A percentile compares a stretch with the other conserved stretches of the same genome.
These are phyloP conservation scores for Sminthurinus aureus DNA, from an alignment of 2,888 invertebrate genomes.

Conservation along the genomic window DNA sequence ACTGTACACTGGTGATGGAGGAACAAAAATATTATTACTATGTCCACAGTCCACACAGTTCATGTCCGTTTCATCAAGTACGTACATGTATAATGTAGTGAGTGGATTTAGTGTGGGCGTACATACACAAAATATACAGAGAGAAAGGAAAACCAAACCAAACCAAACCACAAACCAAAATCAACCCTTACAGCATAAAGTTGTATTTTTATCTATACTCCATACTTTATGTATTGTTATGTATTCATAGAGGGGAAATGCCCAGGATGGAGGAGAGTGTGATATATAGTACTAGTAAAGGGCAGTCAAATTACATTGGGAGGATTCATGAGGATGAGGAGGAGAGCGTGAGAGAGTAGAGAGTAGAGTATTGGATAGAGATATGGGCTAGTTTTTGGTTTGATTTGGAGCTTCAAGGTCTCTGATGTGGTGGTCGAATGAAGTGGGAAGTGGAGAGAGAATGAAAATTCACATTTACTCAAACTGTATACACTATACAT, in stretches of 20 bases:
- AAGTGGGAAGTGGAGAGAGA: too few species aligned
- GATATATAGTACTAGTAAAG: slow-evolving; percentile 1
- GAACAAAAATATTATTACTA: too few species aligned
- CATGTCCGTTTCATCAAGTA: too few species aligned
- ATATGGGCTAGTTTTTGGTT: slow-evolving; percentile 3
- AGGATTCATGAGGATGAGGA: slow-evolving; percentile 12
- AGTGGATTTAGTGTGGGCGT: too few species aligned
- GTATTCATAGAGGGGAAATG: too few species aligned
- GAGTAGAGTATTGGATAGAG: slow-evolving; percentile 34
- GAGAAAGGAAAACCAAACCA: too few species aligned
- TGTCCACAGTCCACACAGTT: too few species aligned
- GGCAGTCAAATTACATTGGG: slow-evolving; percentile 32
- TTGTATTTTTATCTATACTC: neutral
- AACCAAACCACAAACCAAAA: neutral
- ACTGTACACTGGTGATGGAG: too few species aligned
- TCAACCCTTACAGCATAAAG: too few species aligned
- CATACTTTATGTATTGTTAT: too few species aligned
- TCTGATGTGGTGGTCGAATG: neutral
- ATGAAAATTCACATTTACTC: neutral
- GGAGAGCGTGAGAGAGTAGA: slow-evolving; percentile 10
- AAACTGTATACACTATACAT: neutral
- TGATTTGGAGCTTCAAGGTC: neutral
- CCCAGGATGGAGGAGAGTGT: neutral
- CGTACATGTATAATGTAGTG: too few species aligned
- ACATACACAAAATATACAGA: too few species aligned